Evolutionary conservation across 2,113 vertebrate genomes (phyloP).

Genomic region (Hemiscyllium ocellatum): DNA sequence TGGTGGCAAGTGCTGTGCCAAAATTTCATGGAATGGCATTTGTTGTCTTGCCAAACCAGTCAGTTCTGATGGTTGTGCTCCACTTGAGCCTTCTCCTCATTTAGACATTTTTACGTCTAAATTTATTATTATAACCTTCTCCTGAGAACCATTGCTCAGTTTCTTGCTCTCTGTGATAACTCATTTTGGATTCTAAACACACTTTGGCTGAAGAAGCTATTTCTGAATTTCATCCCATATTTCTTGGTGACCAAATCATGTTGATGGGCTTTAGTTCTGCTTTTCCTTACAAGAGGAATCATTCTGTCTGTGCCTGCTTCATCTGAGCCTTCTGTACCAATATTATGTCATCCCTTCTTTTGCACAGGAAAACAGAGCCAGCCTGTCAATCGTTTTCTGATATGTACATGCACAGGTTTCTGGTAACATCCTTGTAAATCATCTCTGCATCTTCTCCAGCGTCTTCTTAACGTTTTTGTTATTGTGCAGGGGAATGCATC

Average conservation of each 20-base stretch:
- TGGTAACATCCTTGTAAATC: not conserved
- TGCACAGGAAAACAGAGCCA: too few relatives aligned
- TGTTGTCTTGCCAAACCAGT: too few relatives aligned
- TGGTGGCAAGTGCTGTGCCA: too few relatives aligned
- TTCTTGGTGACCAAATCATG: too few relatives aligned
- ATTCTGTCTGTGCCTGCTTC: too few relatives aligned
- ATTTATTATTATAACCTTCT: not conserved
- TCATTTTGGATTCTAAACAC: not conserved
- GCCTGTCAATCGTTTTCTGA: not conserved
- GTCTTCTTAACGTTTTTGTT: not conserved
- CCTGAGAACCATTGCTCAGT: not conserved
- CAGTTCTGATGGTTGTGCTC: not conserved
- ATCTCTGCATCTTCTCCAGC: not conserved
- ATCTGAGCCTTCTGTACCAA: too few relatives aligned
- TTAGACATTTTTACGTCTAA: not conserved
- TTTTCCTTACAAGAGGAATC: too few relatives aligned
- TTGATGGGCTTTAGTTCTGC: too few relatives aligned
- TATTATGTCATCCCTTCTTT: too few relatives aligned
- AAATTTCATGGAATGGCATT: not conserved
- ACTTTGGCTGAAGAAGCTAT: too few relatives aligned
- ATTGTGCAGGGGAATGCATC: not conserved
- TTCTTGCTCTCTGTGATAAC: not conserved
- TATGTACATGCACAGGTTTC: not conserved
- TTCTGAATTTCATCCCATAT: too few relatives aligned
- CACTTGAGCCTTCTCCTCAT: not conserved